Evolutionary conservation across 2,113 vertebrate species (phyloP).

Genomic region (Desmodus rotundus): DNA sequence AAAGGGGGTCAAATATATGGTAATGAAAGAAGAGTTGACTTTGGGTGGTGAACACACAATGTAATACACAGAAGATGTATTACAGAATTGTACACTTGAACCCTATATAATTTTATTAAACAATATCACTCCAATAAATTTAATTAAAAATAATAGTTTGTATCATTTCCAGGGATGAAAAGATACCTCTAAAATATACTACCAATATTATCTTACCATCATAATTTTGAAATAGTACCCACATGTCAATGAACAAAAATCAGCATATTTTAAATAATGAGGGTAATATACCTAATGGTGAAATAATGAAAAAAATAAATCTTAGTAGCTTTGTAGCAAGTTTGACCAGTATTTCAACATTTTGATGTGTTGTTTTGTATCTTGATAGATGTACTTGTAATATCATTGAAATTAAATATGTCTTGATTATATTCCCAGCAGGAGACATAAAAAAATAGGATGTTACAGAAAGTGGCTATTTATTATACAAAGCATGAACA

Average conservation of each 20-base stretch:
- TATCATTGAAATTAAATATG: constrained; percentile 48
- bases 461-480: neutral
- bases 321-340: neutral
- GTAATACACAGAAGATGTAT: neutral
- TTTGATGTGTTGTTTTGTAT: neutral
- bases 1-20: neutral
- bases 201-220: neutral
- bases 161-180: neutral
- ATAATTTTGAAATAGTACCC: neutral
- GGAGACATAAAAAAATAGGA: constrained; percentile 30
- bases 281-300: neutral
- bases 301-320: neutral
- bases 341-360: neutral
- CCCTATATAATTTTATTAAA: neutral
- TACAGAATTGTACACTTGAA: neutral
- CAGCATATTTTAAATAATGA: neutral
- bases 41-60: neutral
- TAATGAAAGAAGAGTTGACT: no score
- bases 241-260: neutral
- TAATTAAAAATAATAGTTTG: neutral
- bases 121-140: neutral
- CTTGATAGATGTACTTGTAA: constrained; percentile 22
- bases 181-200: no score
- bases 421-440: constrained; percentile 50
- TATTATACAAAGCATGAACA: constrained; percentile 37